phyloP scores from a whole-genome alignment of 1,140 invertebrate species.

The Aphis craccivora region DNA sequence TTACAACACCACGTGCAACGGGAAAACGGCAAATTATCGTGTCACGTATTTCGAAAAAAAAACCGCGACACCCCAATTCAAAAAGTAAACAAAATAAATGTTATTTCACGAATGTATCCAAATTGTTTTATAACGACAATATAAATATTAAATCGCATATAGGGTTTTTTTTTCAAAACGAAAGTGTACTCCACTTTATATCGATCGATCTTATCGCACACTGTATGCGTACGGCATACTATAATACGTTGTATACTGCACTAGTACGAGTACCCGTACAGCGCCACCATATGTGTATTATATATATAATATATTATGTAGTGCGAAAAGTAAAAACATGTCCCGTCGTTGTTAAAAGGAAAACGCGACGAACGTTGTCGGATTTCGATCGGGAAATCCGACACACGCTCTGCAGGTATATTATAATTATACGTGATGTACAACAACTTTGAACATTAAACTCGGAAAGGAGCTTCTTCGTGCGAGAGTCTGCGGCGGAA shows the following conservation, averaged over 20 bases:
- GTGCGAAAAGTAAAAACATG: neutral
- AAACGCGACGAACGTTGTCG: neutral
- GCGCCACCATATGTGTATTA: neutral
- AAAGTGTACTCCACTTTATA: neutral
- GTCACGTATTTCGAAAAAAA: neutral
- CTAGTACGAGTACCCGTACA: neutral
- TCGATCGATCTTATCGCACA: neutral
- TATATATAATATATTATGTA: no score
- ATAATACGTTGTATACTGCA: neutral
- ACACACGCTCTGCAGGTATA: neutral
- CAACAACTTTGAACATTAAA: neutral
- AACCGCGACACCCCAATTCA: neutral
- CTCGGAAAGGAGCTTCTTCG: neutral
- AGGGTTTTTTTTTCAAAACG: neutral
- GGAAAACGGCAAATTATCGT: neutral
- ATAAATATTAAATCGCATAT: conserved; percentile 12
- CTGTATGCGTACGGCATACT: neutral
- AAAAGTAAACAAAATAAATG: neutral
- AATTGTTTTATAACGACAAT: neutral
- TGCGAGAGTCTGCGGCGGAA: neutral
- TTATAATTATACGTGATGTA: neutral
- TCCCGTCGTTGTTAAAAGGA: neutral
- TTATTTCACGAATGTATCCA: conserved; percentile 1
- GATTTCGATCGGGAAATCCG: neutral
- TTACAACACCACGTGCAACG: neutral